Evolutionary conservation across 1,140 invertebrate species (phyloP), one percentile per base, ranked within the genome.

Genomic region (Drosophila neocordata): DNA sequence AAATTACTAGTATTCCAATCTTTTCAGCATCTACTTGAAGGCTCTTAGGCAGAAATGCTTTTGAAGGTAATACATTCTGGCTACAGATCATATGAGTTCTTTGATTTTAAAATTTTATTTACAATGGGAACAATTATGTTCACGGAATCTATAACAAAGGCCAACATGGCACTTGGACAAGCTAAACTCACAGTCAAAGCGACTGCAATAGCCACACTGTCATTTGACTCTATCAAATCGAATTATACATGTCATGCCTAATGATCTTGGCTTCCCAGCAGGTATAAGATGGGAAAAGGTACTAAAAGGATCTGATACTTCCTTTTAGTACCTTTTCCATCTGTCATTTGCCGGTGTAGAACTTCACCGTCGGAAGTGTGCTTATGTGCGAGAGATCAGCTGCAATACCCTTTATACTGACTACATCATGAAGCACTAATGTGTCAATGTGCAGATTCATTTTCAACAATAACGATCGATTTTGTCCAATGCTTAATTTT

Each of bases 91-190:
- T 96, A 98, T 31, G 96, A 95, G 65, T 96, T 96, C 8, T 65
- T 56, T 0, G 97, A 96, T 92, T 97, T 97, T 65, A 98, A 93
- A 4, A 99, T 95, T 92, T 99, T 98, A 15, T 96, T 95, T 6
- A 97, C 98, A 82, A 99, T 98, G 0, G 98, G 99, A 7, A 99
- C 97, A 61, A 98, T 98, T 41, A 97, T 98, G 92, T 99, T 99
- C 4, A 99, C 96, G 0, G 98, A 98, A 92, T 99, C 99, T 0
- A 98, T 97, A 89, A 99, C 99, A 81, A 99, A 98, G 12, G 95
- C 96, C 60, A 99, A 92, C 34, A 99, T 94, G 15, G 99, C 98
- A 79, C 97, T 96, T 12, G 98, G 98, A 35, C 96, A 95, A 51
- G 94, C 94, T 90, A 96, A 92, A 15, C 97, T 96, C 65, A 95